A percentile compares a stretch with the other conserved stretches of the same genome.
phyloP scores from a whole-genome alignment of 2,888 invertebrate species.

The Plebejus anna region DNA sequence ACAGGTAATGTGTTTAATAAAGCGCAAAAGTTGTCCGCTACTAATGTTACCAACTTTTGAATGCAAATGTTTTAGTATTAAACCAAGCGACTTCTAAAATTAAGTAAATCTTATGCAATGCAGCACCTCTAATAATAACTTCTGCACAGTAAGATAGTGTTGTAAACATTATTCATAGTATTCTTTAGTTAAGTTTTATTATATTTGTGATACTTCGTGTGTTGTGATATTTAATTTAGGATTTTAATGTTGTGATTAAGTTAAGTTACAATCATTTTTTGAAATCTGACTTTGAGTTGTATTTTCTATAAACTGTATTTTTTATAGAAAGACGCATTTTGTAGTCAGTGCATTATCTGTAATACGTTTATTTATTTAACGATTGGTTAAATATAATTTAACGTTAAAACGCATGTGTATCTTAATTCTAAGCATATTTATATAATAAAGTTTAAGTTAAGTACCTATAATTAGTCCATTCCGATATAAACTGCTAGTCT shows the following conservation, averaged over 20 bases:
- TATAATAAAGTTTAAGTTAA: background rate
- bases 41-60: conserved; percentile 2
- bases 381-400: conserved; percentile 32
- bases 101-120: conserved; percentile 18
- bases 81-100: conserved; percentile 11
- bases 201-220: conserved; percentile 63
- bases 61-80: conserved; percentile 16
- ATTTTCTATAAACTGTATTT: background rate
- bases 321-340: background rate
- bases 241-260: background rate
- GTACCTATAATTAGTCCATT: conserved; percentile 12
- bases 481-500: conserved; percentile 12
- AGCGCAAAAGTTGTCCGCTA: background rate
- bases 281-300: background rate
- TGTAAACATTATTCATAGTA: conserved; percentile 20
- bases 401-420: conserved; percentile 30
- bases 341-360: background rate
- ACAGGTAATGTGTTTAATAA: background rate
- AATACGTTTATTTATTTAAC: conserved; percentile 34
- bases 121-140: conserved; percentile 1
- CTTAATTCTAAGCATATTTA: background rate
- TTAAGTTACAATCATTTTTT: background rate
- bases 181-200: conserved; percentile 28
- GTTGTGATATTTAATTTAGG: conserved; percentile 54
- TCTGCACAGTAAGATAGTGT: background rate